Evolutionary conservation across 2,888 invertebrate genomes (phyloP).

Genomic region (Drosophila infuscata): DNA sequence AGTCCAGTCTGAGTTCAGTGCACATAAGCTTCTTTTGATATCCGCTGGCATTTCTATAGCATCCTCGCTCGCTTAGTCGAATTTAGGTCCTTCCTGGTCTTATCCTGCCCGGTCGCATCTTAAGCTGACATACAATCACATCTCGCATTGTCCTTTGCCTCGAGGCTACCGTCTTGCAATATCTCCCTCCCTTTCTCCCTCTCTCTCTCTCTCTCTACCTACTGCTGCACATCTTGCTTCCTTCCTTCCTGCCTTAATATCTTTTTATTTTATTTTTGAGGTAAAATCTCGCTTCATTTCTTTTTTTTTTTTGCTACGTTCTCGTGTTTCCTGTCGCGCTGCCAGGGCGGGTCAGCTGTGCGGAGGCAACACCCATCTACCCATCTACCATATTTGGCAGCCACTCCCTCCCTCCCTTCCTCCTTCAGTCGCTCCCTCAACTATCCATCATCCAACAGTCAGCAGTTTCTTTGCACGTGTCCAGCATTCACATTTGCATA

Average conservation of each 20-base stretch:
- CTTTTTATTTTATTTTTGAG: constrained; percentile 61
- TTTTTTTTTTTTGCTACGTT: constrained; percentile 13
- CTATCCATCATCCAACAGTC: constrained; percentile 7
- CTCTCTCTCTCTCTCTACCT: constrained; percentile 5
- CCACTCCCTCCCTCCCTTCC: constrained; percentile 3
- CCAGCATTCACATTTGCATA: constrained; percentile 62
- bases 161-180: constrained; percentile 32
- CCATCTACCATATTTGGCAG: constrained; percentile 24
- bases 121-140: constrained; percentile 79
- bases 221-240: constrained; percentile 23
- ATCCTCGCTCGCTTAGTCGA: constrained; percentile 21
- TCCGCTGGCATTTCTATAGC: constrained; percentile 65
- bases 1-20: constrained; percentile 17
- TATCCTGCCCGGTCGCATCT: constrained; percentile 62
- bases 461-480: constrained; percentile 61
- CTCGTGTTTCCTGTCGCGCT: constrained; percentile 39
- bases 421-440: background rate
- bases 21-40: constrained; percentile 74
- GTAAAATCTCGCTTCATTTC: constrained; percentile 53
- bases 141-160: constrained; percentile 66
- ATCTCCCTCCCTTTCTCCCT: constrained; percentile 22
- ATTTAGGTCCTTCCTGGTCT: constrained; percentile 63
- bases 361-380: constrained; percentile 42
- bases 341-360: constrained; percentile 63
- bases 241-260: constrained; percentile 29